Conservation (phyloP, 2,113 vertebrate genomes). For the Ornithorhynchus anatinus region DNA sequence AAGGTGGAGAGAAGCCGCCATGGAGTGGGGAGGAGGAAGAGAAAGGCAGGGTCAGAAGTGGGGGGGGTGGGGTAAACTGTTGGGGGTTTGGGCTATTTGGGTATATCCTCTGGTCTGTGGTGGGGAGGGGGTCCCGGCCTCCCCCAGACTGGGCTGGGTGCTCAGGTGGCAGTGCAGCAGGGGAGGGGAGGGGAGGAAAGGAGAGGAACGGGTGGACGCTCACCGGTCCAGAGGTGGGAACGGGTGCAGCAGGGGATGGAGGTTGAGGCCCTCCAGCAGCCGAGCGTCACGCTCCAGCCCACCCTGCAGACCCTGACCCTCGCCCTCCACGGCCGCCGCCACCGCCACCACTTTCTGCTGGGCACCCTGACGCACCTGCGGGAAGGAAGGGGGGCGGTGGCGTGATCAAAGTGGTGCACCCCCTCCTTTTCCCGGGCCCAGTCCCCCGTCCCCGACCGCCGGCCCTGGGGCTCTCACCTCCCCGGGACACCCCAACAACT, state of each 20-base stretch:
- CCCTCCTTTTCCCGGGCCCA: too few species aligned
- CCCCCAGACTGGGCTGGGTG: too few species aligned
- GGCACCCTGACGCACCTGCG: constrained; percentile 23
- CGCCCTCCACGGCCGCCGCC: constrained; percentile 8
- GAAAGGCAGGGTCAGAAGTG: neutral
- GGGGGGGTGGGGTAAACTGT: neutral
- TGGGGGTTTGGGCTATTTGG: neutral
- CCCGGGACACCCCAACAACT: constrained; percentile 7
- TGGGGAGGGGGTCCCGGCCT: neutral
- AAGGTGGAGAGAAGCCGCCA: neutral
- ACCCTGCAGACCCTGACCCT: constrained; percentile 29
- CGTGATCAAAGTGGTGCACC: too few species aligned
- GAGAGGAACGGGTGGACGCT: neutral
- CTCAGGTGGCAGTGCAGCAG: neutral
- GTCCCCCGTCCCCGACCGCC: neutral
- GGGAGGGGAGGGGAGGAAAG: neutral
- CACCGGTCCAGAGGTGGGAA: constrained; percentile 16
- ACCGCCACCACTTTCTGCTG: constrained; percentile 29
- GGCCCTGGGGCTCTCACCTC: constrained; percentile 10
- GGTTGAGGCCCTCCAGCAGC: constrained; percentile 5
- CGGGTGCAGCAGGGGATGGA: constrained; percentile 15
- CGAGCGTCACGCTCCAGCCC: constrained; percentile 19
- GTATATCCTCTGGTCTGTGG: neutral
- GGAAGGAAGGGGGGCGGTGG: too few species aligned
- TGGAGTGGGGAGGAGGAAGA: neutral